These are phyloP conservation scores for Hydrochoerus hydrochaeris DNA, from an alignment of 2,113 vertebrate species.

Conservation along the genomic window DNA sequence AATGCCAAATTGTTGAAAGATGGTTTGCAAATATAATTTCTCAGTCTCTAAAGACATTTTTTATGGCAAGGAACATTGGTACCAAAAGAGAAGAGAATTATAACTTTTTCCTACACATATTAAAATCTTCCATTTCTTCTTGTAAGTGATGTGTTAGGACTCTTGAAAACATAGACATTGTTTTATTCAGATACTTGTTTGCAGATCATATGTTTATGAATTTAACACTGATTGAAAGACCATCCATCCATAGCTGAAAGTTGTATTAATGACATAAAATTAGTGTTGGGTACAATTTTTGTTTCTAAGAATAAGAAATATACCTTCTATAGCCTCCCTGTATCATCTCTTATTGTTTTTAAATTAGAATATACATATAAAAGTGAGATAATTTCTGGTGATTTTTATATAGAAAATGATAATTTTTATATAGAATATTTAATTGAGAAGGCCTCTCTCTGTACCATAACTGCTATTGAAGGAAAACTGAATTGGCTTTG, in stretches of 20 bases:
- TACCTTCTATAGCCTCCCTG: neutral
- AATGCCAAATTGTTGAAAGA: constrained; percentile 33
- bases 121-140: constrained; percentile 61
- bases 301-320: neutral
- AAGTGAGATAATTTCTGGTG: neutral
- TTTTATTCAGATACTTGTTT: neutral
- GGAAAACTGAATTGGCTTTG: neutral
- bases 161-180: neutral
- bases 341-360: neutral
- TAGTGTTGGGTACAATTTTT: neutral
- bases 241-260: neutral
- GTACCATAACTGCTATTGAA: neutral
- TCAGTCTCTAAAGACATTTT: neutral
- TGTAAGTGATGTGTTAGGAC: neutral
- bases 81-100: constrained; percentile 46
- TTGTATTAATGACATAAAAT: neutral
- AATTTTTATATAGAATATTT: neutral
- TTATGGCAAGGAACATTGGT: constrained; percentile 43
- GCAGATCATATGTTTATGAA: constrained; percentile 1
- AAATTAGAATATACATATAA: neutral
- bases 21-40: constrained; percentile 33
- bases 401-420: neutral
- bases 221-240: neutral
- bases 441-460: neutral
- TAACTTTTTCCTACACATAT: neutral